A percentile compares a stretch with the other conserved stretches of the same genome.
Conservation (phyloP, 2,797 vertebrate species). For the Intellagama lesueurii region DNA sequence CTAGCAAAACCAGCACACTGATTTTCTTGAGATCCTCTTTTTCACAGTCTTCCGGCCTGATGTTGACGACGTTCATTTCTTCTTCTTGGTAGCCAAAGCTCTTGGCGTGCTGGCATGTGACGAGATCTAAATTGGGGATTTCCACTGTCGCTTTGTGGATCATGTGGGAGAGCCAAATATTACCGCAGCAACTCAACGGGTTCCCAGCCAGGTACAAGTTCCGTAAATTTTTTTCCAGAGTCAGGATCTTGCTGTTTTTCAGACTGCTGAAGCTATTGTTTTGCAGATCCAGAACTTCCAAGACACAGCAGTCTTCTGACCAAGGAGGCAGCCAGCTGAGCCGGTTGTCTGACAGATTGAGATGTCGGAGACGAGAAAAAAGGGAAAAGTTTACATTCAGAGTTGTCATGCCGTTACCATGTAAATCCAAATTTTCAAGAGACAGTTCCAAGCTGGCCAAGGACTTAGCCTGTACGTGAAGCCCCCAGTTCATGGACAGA, state of each 20-base stretch:
- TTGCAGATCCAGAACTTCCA: slow-evolving; percentile 90
- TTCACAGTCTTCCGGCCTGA: slow-evolving; percentile 86
- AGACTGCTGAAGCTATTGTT: slow-evolving; percentile 90
- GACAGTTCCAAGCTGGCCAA: slow-evolving; percentile 87
- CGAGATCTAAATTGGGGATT: slow-evolving; percentile 81
- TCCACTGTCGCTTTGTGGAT: slow-evolving; percentile 83
- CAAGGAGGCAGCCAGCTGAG: slow-evolving; percentile 84
- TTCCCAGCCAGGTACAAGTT: slow-evolving; percentile 91
- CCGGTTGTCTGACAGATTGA: slow-evolving; percentile 90
- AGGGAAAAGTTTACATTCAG: slow-evolving; percentile 85
- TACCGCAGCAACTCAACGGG: slow-evolving; percentile 91
- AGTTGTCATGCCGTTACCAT: slow-evolving; percentile 82
- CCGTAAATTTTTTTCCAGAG: slow-evolving; percentile 86
- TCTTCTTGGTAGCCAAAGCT: slow-evolving; percentile 80
- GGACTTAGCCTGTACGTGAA: slow-evolving; percentile 82
- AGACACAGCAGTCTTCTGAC: slow-evolving; percentile 81
- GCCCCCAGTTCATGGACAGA: slow-evolving; percentile 87
- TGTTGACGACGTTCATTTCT: slow-evolving; percentile 77
- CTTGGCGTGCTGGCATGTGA: slow-evolving; percentile 81
- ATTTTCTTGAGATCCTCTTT: slow-evolving; percentile 74
- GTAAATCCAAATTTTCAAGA: slow-evolving; percentile 85
- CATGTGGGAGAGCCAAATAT: slow-evolving; percentile 84
- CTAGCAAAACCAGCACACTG: slow-evolving; percentile 77
- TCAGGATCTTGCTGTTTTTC: slow-evolving; percentile 81
- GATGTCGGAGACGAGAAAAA: slow-evolving; percentile 82